Conservation (phyloP, 2,888 invertebrate genomes). For the Caradrina kadenii region DNA sequence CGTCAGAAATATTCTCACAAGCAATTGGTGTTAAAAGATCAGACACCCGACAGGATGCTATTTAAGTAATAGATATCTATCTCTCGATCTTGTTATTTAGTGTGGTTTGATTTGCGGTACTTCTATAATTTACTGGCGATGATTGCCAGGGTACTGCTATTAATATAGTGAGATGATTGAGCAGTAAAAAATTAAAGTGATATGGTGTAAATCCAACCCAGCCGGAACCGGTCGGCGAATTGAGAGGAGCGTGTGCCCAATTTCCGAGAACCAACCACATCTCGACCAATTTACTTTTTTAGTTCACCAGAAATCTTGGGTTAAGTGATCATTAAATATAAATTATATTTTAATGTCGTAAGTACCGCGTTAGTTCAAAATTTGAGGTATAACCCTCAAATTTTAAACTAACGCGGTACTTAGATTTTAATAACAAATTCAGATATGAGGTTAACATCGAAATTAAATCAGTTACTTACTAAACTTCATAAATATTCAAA, state of each 20-base stretch:
- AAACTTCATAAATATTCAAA: neutral
- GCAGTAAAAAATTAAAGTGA: constrained; percentile 58
- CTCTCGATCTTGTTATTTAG: constrained; percentile 19
- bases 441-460: neutral
- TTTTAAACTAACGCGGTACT: too few species aligned
- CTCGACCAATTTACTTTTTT: constrained; percentile 77
- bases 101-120: constrained; percentile 44
- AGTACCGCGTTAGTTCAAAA: constrained; percentile 3
- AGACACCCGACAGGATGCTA: constrained; percentile 17
- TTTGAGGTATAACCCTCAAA: too few species aligned
- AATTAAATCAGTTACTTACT: neutral
- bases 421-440: neutral
- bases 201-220: constrained; percentile 44
- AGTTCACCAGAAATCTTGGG: constrained; percentile 64
- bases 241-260: constrained; percentile 69
- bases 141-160: constrained; percentile 48
- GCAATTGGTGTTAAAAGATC: constrained; percentile 16
- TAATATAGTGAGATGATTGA: constrained; percentile 57
- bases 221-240: constrained; percentile 73
- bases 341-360: constrained; percentile 33
- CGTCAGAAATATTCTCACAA: neutral
- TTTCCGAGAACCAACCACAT: constrained; percentile 68
- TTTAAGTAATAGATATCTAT: constrained; percentile 26
- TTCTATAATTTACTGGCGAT: constrained; percentile 45
- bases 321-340: constrained; percentile 68